Conservation (phyloP, 2,888 invertebrate genomes). For the Teleiodes luculella region DNA sequence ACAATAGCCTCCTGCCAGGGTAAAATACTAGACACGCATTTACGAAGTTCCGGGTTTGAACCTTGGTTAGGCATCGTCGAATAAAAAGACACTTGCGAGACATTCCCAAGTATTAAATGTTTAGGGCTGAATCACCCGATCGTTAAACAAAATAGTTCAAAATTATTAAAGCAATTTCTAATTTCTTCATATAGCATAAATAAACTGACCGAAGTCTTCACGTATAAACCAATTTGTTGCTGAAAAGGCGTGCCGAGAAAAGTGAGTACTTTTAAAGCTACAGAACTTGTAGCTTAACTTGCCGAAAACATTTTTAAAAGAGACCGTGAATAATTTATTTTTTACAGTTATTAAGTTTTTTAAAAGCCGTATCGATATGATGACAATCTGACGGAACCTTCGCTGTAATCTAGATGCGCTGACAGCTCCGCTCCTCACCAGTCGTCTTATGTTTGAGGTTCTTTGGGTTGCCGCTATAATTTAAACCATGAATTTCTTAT, state of each 20-base stretch:
- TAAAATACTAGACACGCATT: too few relatives aligned
- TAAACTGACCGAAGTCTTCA: too few relatives aligned
- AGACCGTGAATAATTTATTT: slow-evolving; percentile 6
- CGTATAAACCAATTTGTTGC: not conserved
- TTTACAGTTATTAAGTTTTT: slow-evolving; percentile 17
- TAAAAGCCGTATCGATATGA: slow-evolving; percentile 13
- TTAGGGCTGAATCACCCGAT: too few relatives aligned
- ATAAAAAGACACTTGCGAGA: too few relatives aligned
- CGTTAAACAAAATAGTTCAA: too few relatives aligned
- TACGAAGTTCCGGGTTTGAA: too few relatives aligned
- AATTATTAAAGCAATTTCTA: too few relatives aligned
- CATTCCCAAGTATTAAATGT: too few relatives aligned
- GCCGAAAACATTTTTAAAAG: not conserved
- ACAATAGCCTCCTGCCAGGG: too few relatives aligned
- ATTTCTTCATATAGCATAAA: too few relatives aligned
- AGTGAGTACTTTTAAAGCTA: not conserved
- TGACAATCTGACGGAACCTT: slow-evolving; percentile 32
- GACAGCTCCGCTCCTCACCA: slow-evolving; percentile 45
- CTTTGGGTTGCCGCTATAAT: not conserved
- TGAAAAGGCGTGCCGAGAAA: not conserved
- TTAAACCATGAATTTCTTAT: not conserved
- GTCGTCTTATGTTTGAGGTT: slow-evolving; percentile 40
- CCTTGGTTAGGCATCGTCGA: too few relatives aligned
- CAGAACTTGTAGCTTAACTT: not conserved
- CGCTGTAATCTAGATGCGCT: slow-evolving; percentile 39